These are phyloP conservation scores for Riparia riparia DNA, from an alignment of 2,113 vertebrate species.

Conservation along the genomic window DNA sequence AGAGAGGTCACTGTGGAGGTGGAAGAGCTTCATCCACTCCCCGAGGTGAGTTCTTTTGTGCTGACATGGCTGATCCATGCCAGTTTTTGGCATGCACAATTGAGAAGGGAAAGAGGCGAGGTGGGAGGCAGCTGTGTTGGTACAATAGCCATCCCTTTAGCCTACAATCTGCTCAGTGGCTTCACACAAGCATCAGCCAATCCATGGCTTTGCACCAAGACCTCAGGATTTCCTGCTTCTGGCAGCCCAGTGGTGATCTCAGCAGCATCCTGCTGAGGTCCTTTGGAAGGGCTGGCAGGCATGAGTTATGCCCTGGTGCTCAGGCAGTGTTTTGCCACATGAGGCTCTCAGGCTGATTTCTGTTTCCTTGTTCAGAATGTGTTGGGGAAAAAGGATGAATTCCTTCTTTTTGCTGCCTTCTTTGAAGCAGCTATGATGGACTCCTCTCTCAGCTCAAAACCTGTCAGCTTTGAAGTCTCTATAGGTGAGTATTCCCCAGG, in stretches of 20 bases:
- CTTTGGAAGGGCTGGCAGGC: background rate
- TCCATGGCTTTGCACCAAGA: background rate
- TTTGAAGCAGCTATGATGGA: constrained; percentile 95
- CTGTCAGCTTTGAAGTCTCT: constrained; percentile 89
- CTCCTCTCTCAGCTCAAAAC: constrained; percentile 78
- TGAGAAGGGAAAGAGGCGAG: background rate
- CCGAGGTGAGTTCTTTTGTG: constrained; percentile 76
- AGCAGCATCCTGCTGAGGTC: background rate
- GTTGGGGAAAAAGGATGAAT: constrained; percentile 86
- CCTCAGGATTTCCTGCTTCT: accelerated
- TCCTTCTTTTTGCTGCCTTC: constrained; percentile 88
- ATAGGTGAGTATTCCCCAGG: constrained; percentile 79
- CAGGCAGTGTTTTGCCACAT: background rate
- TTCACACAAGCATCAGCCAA: background rate
- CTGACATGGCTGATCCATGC: background rate
- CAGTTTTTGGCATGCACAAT: background rate
- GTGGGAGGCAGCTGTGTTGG: background rate
- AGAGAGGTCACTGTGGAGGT: constrained; percentile 85
- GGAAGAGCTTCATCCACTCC: constrained; percentile 89
- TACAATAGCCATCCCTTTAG: background rate
- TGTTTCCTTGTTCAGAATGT: constrained; percentile 75
- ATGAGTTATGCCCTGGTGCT: background rate
- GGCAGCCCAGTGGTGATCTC: background rate
- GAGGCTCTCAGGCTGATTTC: background rate
- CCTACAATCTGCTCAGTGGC: background rate